phyloP scores from a whole-genome alignment of 2,888 invertebrate species.

The Leptura quadrifasciata region DNA sequence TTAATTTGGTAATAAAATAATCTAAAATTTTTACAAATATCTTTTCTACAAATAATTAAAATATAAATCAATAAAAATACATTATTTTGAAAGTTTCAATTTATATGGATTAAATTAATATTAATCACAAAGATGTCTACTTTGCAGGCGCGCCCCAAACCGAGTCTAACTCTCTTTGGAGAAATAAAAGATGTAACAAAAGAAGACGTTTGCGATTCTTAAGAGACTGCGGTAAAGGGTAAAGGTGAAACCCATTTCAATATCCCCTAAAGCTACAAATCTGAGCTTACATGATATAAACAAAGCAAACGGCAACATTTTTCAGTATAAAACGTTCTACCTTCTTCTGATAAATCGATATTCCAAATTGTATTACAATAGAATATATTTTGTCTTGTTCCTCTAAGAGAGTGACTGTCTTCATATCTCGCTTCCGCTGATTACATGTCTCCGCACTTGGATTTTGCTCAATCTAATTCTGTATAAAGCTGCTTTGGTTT shows the following conservation, averaged over 20 bases:
- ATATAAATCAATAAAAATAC: too few species aligned
- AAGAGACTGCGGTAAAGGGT: conserved; percentile 22
- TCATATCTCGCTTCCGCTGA: conserved; percentile 49
- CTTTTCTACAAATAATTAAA: too few species aligned
- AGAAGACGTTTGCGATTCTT: conserved; percentile 17
- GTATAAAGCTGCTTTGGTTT: conserved; percentile 56
- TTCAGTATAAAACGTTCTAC: conserved; percentile 49
- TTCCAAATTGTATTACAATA: conserved; percentile 54
- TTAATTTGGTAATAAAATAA: too few species aligned
- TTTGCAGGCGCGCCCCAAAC: neutral
- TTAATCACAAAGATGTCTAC: neutral
- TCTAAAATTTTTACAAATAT: too few species aligned
- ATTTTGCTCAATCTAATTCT: conserved; percentile 58
- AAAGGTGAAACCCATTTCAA: conserved; percentile 33
- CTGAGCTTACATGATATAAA: conserved; percentile 52
- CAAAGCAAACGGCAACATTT: conserved; percentile 56
- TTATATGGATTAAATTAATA: too few species aligned
- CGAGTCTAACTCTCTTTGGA: neutral
- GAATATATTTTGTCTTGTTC: conserved; percentile 34
- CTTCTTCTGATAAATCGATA: conserved; percentile 51
- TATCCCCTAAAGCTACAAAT: conserved; percentile 40
- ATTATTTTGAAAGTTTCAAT: too few species aligned
- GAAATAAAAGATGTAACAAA: conserved; percentile 17
- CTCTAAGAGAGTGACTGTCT: neutral
- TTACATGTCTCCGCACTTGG: conserved; percentile 56